Evolutionary conservation across 2,797 vertebrate species (phyloP), one percentile per base, ranked within the genome.

Genomic region (Eupleurogrammus muticus): DNA sequence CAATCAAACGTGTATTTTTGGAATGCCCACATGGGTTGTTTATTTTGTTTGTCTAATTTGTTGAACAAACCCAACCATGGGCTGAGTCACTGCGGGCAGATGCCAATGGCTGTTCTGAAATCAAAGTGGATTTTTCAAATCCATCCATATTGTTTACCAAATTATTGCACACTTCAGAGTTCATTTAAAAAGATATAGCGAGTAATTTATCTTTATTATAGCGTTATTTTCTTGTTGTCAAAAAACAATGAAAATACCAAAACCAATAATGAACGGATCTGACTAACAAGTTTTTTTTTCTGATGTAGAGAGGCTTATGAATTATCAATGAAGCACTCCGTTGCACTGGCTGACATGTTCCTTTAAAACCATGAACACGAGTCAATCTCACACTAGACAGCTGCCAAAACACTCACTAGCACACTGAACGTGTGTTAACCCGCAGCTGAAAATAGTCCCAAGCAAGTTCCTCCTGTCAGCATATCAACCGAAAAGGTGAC

Each of bases 31-130:
- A 50, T 24, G 61, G 52, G 32, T 38, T 65, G 51, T 66, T 73
- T 10, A 35, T 38, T 50, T 14, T 34, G 4, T 14, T 42, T 32
- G 21, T 53, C 10, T 17, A 44, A 56, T 73, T 70, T 49, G 36
- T 64, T 68, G 52, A 79, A 59, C 52, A 51, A 42, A 20, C 59
- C 20, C 11, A 58, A 57, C 28, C 40, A 6, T 55, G 64, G 77
- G 17, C 53, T 65, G 74, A 80, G 62, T 80, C 55, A 56, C 19
- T 42, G 65, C 50, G 64, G 6, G 0, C 42, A 52, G 36, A 67
- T 21, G 50, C 70, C 32, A 44, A 44, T 14, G 20, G 54, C 57
- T 52, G 5, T 20, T 56, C 53, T 20, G 44, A 35, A 56, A 49
- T 52, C 23, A 19, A 19, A 42, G 52, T 12, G 24, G 11, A 52